Percentiles rank a stretch among this genome's conserved stretches.
phyloP scores from a whole-genome alignment of 2,888 invertebrate species.

The Bimastos eiseni region DNA sequence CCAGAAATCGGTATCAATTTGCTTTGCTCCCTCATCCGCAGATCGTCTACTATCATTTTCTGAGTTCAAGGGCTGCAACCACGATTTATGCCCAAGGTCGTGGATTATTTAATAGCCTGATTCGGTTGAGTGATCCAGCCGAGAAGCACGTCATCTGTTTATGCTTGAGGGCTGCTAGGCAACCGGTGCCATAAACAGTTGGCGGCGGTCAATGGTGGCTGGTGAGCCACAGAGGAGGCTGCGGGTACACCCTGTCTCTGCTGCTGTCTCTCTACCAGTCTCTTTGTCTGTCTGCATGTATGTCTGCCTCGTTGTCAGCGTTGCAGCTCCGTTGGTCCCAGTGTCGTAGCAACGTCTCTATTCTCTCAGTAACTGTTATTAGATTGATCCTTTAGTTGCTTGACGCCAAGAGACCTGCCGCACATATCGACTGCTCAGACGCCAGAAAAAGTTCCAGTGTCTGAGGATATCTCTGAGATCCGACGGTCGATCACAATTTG shows the following conservation, averaged over 20 bases:
- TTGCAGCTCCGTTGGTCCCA: neutral
- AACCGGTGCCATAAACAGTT: neutral
- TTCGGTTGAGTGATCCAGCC: neutral
- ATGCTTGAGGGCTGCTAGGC: neutral
- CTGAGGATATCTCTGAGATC: neutral
- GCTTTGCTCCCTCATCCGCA: neutral
- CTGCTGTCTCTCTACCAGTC: neutral
- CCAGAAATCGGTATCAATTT: neutral
- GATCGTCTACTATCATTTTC: neutral
- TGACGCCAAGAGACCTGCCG: neutral
- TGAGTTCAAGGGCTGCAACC: neutral
- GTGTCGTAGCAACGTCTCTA: neutral
- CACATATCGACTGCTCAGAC: neutral
- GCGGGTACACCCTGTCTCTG: neutral
- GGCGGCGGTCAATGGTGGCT: neutral
- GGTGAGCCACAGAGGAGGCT: neutral
- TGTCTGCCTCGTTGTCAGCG: neutral
- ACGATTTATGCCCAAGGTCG: neutral
- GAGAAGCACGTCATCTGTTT: neutral
- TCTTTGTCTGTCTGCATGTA: neutral
- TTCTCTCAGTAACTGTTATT: neutral
- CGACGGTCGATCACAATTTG: neutral
- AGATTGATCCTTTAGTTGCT: neutral
- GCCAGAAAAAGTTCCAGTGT: neutral
- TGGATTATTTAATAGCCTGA: neutral